Evolutionary conservation across 2,797 vertebrate genomes (phyloP).

Genomic region (Ctenosaura bakeri): DNA sequence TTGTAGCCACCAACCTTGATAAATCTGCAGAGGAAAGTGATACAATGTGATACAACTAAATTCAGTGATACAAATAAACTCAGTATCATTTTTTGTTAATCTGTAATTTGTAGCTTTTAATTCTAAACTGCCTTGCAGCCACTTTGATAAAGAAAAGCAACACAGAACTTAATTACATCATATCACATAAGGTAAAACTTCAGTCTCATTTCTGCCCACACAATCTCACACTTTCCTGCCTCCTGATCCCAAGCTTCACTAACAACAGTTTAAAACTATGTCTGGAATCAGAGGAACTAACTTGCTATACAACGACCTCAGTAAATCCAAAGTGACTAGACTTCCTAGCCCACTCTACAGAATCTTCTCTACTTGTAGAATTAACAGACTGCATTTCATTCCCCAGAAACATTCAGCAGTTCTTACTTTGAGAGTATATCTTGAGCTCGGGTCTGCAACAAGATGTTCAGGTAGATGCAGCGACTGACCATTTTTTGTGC

Average conservation of each 20-base stretch:
- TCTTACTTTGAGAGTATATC: constrained; percentile 90
- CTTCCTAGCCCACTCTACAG: background rate
- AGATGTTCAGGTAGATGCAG: constrained; percentile 95
- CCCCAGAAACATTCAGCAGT: background rate
- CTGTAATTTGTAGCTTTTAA: background rate
- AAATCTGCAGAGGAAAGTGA: constrained; percentile 82
- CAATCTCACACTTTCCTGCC: background rate
- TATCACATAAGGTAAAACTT: background rate
- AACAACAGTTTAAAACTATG: background rate
- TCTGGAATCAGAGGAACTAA: background rate
- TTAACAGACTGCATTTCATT: background rate
- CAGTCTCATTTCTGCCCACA: background rate
- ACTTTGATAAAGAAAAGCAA: background rate
- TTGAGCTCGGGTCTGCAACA: constrained; percentile 92
- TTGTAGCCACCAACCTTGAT: constrained; percentile 93
- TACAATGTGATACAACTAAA: too few relatives aligned
- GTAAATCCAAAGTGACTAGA: background rate
- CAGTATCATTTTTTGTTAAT: background rate
- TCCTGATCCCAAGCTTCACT: background rate
- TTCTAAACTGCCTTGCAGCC: background rate
- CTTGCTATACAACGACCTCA: too few relatives aligned
- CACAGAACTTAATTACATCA: too few relatives aligned
- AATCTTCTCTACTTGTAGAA: background rate
- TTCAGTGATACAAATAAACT: too few relatives aligned
- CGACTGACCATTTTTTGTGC: constrained; percentile 96